These are phyloP conservation scores for Sciurus carolinensis DNA, from an alignment of 2,797 vertebrate genomes.

Conservation along the genomic window DNA sequence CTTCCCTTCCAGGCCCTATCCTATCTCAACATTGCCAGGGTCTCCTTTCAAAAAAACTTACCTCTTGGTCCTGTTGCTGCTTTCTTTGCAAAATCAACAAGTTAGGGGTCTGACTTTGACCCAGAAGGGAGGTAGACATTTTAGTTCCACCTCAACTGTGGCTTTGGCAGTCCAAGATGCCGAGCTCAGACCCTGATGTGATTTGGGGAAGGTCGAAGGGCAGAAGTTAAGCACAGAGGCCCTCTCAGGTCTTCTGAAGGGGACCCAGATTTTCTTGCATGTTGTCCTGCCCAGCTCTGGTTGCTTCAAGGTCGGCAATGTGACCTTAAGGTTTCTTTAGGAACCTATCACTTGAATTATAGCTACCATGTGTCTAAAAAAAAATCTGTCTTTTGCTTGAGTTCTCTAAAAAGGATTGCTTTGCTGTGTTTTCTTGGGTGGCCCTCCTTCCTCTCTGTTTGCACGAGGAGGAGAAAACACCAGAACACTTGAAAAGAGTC, in stretches of 20 bases:
- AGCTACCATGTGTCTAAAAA: neutral
- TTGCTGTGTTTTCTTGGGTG: neutral
- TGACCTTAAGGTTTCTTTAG: neutral
- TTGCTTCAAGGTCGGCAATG: constrained; percentile 37
- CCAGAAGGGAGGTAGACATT: constrained; percentile 19
- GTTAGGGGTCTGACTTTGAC: neutral
- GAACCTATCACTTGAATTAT: neutral
- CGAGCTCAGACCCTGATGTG: constrained; percentile 4
- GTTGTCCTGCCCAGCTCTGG: neutral
- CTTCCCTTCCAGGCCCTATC: neutral
- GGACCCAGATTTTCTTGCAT: neutral
- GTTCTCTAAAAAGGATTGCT: neutral
- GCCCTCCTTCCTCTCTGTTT: neutral
- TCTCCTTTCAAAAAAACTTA: constrained; percentile 7
- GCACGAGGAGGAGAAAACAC: neutral
- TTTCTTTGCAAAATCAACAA: constrained; percentile 46
- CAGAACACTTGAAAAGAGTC: neutral
- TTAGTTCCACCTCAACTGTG: constrained; percentile 10
- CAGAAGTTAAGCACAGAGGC: neutral
- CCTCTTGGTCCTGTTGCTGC: neutral
- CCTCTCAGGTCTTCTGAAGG: neutral
- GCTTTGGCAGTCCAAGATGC: constrained; percentile 5
- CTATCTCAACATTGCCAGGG: neutral
- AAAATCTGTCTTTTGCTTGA: constrained; percentile 42
- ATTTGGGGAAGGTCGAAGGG: constrained; percentile 39